Evolutionary conservation across 2,888 invertebrate species (phyloP).

Genomic region (Tiliacea aurago): DNA sequence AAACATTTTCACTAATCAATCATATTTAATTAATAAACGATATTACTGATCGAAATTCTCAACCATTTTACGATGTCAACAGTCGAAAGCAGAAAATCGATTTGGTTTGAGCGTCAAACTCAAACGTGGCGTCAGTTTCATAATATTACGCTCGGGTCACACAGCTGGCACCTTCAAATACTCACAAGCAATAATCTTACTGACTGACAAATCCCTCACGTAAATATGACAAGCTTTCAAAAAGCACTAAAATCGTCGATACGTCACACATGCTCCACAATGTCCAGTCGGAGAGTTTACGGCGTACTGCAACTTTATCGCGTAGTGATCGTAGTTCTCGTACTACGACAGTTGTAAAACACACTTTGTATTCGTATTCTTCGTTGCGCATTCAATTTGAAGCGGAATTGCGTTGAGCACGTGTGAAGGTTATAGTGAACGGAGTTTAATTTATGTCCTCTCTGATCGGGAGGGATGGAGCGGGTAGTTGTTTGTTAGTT

Average conservation of each 20-base stretch:
- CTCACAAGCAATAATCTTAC: slow-evolving; percentile 28
- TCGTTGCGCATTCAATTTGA: slow-evolving; percentile 63
- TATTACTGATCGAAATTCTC: not conserved
- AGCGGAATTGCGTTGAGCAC: slow-evolving; percentile 56
- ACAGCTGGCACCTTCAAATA: slow-evolving; percentile 46
- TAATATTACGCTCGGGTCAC: slow-evolving; percentile 11
- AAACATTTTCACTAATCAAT: slow-evolving; percentile 18
- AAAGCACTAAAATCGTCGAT: slow-evolving; percentile 52
- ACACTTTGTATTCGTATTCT: slow-evolving; percentile 63
- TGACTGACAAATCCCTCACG: slow-evolving; percentile 47
- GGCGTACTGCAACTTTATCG: slow-evolving; percentile 61
- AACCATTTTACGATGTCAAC: slow-evolving; percentile 21
- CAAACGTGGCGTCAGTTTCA: slow-evolving; percentile 8
- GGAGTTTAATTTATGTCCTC: slow-evolving; percentile 60
- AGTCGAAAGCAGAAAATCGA: slow-evolving; percentile 15
- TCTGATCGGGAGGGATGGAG: slow-evolving; percentile 34
- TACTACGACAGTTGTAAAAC: slow-evolving; percentile 60
- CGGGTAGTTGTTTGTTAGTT: not conserved
- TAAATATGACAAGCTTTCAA: slow-evolving; percentile 58
- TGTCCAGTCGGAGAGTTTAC: slow-evolving; percentile 56
- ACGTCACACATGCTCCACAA: slow-evolving; percentile 49
- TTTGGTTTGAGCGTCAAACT: slow-evolving; percentile 28
- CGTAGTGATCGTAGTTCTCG: slow-evolving; percentile 44
- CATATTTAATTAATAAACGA: not conserved
- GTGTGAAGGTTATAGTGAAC: slow-evolving; percentile 58